phyloP scores from a whole-genome alignment of 1,140 invertebrate genomes.

The Notospermus geniculatus region DNA sequence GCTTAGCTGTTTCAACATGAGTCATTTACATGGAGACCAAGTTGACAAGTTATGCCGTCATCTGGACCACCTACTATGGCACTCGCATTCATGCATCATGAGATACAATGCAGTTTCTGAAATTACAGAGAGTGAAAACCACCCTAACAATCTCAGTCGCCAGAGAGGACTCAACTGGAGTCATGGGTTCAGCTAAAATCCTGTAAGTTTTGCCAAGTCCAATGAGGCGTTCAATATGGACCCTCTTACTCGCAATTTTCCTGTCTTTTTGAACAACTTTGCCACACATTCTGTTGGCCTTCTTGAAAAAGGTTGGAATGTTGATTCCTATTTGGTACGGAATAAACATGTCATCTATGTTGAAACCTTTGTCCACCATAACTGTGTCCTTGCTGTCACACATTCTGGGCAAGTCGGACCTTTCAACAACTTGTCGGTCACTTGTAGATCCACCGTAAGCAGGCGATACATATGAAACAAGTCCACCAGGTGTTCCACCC shows the following conservation, averaged over 20 bases:
- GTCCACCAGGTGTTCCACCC: slow-evolving; percentile 26
- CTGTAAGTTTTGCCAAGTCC: slow-evolving; percentile 12
- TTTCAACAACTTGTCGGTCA: slow-evolving; percentile 18
- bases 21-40: too few relatives aligned
- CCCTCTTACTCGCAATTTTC: too few relatives aligned
- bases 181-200: slow-evolving; percentile 2
- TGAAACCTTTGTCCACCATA: slow-evolving; percentile 13
- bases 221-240: too few relatives aligned
- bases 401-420: slow-evolving; percentile 8
- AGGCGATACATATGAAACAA: slow-evolving; percentile 17
- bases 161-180: background rate
- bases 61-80: too few relatives aligned
- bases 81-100: too few relatives aligned
- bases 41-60: too few relatives aligned
- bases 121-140: slow-evolving; percentile 16
- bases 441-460: slow-evolving; percentile 21
- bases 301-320: too few relatives aligned
- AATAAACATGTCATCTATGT: slow-evolving; percentile 20
- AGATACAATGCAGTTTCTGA: slow-evolving; percentile 17
- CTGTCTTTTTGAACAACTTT: slow-evolving; percentile 11
- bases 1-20: too few relatives aligned
- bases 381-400: slow-evolving; percentile 8
- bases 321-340: slow-evolving; percentile 12
- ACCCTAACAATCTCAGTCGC: slow-evolving; percentile 12
- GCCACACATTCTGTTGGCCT: slow-evolving; percentile 12